A percentile compares a stretch with the other conserved stretches of the same genome.
These are phyloP conservation scores for Kryptolebias ocellatus DNA, from an alignment of 2,797 vertebrate genomes.

Conservation along the genomic window DNA sequence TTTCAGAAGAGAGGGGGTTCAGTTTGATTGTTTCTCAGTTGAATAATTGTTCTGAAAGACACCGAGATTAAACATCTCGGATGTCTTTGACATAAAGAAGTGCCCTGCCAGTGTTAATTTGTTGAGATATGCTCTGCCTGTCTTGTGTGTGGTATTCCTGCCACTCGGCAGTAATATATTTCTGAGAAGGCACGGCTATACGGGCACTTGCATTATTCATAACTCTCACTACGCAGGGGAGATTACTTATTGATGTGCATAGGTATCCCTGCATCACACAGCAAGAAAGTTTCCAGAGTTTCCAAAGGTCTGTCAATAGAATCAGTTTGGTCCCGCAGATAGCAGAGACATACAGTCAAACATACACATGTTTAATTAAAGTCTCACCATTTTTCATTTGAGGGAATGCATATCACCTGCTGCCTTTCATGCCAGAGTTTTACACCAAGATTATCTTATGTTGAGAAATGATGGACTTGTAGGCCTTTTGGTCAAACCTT, in stretches of 20 bases:
- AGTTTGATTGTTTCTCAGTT: constrained; percentile 52
- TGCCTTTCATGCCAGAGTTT: no score
- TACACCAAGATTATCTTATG: no score
- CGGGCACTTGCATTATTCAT: constrained; percentile 68
- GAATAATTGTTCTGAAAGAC: constrained; percentile 62
- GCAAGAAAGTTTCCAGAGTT: constrained; percentile 45
- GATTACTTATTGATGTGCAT: constrained; percentile 67
- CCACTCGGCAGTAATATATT: constrained; percentile 48
- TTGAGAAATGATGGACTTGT: no score
- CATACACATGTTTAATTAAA: constrained; percentile 29
- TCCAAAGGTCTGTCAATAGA: constrained; percentile 5
- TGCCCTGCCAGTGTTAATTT: constrained; percentile 58
- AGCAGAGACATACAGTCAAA: constrained; percentile 1
- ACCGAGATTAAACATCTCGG: constrained; percentile 56
- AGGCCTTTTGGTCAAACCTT: no score
- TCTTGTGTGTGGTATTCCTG: constrained; percentile 35
- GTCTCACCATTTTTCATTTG: no score
- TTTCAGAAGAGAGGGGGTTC: constrained; percentile 43
- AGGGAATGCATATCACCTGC: no score
- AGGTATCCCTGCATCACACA: constrained; percentile 50
- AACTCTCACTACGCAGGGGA: constrained; percentile 40
- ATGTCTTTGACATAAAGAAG: constrained; percentile 54
- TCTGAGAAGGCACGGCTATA: constrained; percentile 49
- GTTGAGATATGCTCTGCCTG: constrained; percentile 36
- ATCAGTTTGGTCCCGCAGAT: constrained; percentile 2